Base-by-base conservation (phyloP, 2,113 vertebrate species). In the Oophaga pumilio region DNA sequence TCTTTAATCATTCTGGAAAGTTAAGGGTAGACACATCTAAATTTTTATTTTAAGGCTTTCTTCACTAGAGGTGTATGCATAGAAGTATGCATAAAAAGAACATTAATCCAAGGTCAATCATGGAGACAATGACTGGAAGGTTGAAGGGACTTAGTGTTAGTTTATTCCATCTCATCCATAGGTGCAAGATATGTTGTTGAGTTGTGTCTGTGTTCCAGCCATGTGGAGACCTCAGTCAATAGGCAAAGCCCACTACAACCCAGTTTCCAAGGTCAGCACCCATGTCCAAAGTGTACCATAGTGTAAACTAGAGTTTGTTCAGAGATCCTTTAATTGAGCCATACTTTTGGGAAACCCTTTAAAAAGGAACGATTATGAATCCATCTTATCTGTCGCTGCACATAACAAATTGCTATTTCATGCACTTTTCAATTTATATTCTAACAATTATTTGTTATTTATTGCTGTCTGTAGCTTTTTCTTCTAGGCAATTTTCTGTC, bases 381-480 rank as follows among this genome's bases (percentile, higher is more conserved):
- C 28, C 53, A 28, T 79, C 56, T 79, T 57, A 79, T 24, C 76
- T 80, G 77, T 60, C 26, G 8, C 53, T 6, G 24, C 26, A 33
- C 17, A 80, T 80, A 80, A 80, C 77, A 80, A 80, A 80, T 80
- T 18, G 24, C 26, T 28, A 33, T 80, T 80, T 59, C 17, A 80
- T 80, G 1, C 26, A 60, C 14, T 80, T 80, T 80, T 80, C 77
- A 59, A 60, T 59, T 59, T 80, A 80, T 18, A 59, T 17, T 18
- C 56, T 9, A 59, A 80, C 77, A 80, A 59, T 80, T 80, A 80
- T 80, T 80, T 80, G 53, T 33, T 80, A 80, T 80, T 80, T 80
- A 80, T 59, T 80, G 53, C 77, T 57, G 57, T 57, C 77, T 56
- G 9, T 14, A 9, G 56, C 77, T 28, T 60, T 43, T 56, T 80